These are phyloP conservation scores for Callipepla californica DNA, from an alignment of 2,113 vertebrate genomes.

Conservation along the genomic window DNA sequence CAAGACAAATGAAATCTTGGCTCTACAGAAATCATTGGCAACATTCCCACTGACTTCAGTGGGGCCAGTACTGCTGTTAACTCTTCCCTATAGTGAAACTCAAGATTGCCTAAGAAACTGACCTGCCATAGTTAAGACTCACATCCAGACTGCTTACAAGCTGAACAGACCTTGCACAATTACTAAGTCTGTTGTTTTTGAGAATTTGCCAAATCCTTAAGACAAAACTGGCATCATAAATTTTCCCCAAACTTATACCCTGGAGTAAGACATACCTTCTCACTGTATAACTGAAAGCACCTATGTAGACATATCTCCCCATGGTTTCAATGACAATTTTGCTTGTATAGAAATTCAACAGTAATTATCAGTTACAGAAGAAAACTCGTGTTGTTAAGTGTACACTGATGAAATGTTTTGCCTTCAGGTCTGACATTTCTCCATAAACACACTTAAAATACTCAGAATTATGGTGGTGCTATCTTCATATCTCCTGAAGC, in stretches of 20 bases:
- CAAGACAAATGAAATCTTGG: slow-evolving; percentile 11
- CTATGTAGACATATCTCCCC: background rate
- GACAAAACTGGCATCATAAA: slow-evolving; percentile 42
- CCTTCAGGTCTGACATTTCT: background rate
- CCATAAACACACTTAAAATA: background rate
- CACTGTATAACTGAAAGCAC: background rate
- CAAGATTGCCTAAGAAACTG: background rate
- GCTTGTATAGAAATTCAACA: background rate
- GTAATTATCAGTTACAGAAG: background rate
- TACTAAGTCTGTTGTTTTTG: slow-evolving; percentile 33
- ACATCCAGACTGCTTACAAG: background rate
- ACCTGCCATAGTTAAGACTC: background rate
- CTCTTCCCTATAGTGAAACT: slow-evolving; percentile 39
- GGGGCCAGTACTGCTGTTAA: slow-evolving; percentile 29
- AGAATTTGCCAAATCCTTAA: slow-evolving; percentile 33
- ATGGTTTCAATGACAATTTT: background rate
- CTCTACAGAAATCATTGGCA: slow-evolving; percentile 9
- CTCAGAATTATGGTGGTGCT: background rate
- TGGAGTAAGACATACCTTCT: slow-evolving; percentile 4
- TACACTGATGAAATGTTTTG: background rate
- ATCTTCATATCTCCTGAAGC: background rate
- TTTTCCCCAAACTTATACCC: background rate
- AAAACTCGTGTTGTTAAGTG: background rate
- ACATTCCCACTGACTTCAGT: slow-evolving; percentile 30
- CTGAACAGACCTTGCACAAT: background rate